Percentiles rank a stretch among this genome's conserved stretches.
Evolutionary conservation across 2,113 vertebrate species (phyloP).

Genomic region (Andinoacara biseriatus): DNA sequence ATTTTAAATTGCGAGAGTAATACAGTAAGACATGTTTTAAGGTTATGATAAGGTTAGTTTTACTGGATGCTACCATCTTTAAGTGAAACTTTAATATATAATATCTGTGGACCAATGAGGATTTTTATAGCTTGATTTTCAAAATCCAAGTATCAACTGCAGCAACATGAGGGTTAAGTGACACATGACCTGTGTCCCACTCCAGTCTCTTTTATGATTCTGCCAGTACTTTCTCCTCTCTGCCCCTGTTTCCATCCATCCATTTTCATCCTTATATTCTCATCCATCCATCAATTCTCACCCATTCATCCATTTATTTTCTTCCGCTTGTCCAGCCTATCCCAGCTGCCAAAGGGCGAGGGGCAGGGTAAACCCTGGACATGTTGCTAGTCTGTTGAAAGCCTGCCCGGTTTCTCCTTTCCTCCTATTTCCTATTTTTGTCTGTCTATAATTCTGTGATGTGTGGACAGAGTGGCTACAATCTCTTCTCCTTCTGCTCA

Average conservation of each 20-base stretch:
- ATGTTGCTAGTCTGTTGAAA: too few species aligned
- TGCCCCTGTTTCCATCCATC: too few species aligned
- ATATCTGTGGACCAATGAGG: background rate
- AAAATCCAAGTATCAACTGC: too few species aligned
- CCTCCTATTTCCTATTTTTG: background rate
- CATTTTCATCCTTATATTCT: too few species aligned
- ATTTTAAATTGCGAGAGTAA: background rate
- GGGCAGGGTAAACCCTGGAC: too few species aligned
- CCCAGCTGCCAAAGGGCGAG: too few species aligned
- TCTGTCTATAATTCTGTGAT: background rate
- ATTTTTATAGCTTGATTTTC: background rate
- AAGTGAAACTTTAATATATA: background rate
- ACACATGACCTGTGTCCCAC: background rate
- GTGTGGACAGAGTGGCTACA: background rate
- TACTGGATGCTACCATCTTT: background rate
- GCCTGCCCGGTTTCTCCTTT: too few species aligned
- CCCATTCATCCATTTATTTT: too few species aligned
- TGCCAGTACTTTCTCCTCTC: background rate
- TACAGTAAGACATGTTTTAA: background rate
- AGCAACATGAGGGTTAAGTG: background rate
- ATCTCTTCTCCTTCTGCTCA: background rate
- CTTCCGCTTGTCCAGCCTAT: too few species aligned
- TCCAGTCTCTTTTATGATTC: background rate
- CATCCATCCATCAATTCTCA: too few species aligned
- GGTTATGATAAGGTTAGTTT: background rate